phyloP scores from a whole-genome alignment of 2,797 vertebrate species.

The Rhinophrynus dorsalis region DNA sequence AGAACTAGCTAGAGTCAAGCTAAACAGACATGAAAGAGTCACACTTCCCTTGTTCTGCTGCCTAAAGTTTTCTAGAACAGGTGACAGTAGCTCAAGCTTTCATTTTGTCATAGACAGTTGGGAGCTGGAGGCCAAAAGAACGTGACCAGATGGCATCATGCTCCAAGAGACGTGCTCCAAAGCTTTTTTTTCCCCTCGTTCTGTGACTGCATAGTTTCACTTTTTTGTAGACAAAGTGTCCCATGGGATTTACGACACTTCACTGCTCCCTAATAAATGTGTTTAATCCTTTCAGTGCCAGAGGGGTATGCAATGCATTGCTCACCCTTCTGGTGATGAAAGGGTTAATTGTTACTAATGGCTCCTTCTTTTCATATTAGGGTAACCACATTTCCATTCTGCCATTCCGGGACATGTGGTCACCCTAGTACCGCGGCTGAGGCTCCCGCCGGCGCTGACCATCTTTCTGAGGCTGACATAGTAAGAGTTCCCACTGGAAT shows the following conservation, averaged over 20 bases:
- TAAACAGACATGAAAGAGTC: slow-evolving; percentile 63
- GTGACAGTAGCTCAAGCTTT: slow-evolving; percentile 44
- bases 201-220: not conserved
- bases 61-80: slow-evolving; percentile 52
- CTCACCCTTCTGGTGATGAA: too few species aligned
- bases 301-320: too few species aligned
- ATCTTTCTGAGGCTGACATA: too few species aligned
- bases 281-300: too few species aligned
- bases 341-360: too few species aligned
- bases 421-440: too few species aligned
- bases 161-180: not conserved
- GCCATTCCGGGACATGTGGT: too few species aligned
- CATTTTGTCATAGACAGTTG: slow-evolving; percentile 40
- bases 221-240: not conserved
- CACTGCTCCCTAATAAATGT: too few species aligned
- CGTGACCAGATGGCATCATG: slow-evolving; percentile 37
- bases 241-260: not conserved
- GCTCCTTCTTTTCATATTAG: too few species aligned
- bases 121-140: slow-evolving; percentile 43
- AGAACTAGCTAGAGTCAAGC: slow-evolving; percentile 51
- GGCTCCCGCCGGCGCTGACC: too few species aligned
- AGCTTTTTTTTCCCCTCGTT: not conserved
- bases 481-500: too few species aligned
- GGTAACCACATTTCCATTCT: too few species aligned
- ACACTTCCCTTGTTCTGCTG: slow-evolving; percentile 59